Base-by-base conservation (phyloP, 2,797 vertebrate genomes). In the Eulemur coronatus region DNA sequence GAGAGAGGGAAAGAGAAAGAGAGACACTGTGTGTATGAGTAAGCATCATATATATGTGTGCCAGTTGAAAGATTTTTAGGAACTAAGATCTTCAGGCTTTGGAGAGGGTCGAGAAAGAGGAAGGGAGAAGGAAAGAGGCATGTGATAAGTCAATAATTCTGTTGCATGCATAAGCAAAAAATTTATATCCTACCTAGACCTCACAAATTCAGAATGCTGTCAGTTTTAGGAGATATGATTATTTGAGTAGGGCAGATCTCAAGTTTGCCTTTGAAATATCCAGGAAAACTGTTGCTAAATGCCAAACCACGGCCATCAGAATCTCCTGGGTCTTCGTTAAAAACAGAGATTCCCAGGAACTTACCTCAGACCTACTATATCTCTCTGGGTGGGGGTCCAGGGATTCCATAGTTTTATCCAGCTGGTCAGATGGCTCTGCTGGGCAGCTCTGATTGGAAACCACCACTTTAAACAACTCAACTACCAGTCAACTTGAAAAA, bases 241-340 rank as follows among this genome's bases (percentile, higher is more conserved):
- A 63, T 73, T 84, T 70, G 63, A 22, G 7, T 70, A 22, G 18
- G 6, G 10, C 8, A 65, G 43, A 67, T 65, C 50, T 84, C 79
- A 93, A 17, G 50, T 90, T 92, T 78, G 43, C 50, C 50, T 96
- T 89, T 79, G 61, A 88, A 88, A 73, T 90, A 75, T 24, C 28
- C 5, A 35, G 14, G 22, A 69, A 89, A 81, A 93, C 22, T 46
- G 41, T 87, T 65, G 87, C 2, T 24, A 93, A 65, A 67, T 57
- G 48, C 35, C 20, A 79, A 89, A 80, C 5, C 48, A 72, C 20
- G 17, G 26, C 30, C 22, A 57, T 63, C 28, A 72, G 43, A 91
- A 82, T 89, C 63, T 72, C 26, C 52, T 70, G 2, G 24, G 7
- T 84, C 26, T 80, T 93, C 38, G 48, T 41, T 82, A 69, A 76